Evolutionary conservation across 2,888 invertebrate genomes (phyloP).

Genomic region (Epistrophe grossulariae): DNA sequence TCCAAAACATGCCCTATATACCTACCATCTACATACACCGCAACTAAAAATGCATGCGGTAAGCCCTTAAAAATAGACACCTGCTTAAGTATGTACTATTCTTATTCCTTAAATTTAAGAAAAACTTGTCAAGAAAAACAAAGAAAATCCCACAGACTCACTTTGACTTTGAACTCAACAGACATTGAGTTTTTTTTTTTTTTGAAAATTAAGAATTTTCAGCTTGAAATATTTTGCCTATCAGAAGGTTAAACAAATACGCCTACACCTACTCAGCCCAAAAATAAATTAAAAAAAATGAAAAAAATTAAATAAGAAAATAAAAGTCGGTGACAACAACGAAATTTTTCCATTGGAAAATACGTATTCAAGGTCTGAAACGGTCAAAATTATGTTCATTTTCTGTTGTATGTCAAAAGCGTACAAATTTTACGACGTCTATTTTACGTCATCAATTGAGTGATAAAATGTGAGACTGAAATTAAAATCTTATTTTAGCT

Average conservation of each 20-base stretch:
- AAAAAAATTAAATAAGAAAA: constrained; percentile 17
- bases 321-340: constrained; percentile 45
- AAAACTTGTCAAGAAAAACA: neutral
- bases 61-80: neutral
- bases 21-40: too few species aligned
- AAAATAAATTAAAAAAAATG: constrained; percentile 6
- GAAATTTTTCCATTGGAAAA: constrained; percentile 60
- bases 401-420: constrained; percentile 24
- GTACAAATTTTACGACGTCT: constrained; percentile 12
- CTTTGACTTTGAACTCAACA: constrained; percentile 65
- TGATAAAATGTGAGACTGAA: constrained; percentile 9
- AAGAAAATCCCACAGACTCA: neutral
- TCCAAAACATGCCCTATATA: too few species aligned
- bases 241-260: constrained; percentile 52
- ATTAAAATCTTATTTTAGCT: neutral
- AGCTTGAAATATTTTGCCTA: constrained; percentile 24
- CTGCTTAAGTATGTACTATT: neutral
- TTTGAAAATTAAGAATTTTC: constrained; percentile 18
- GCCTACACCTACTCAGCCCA: constrained; percentile 53
- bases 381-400: constrained; percentile 16
- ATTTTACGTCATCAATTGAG: constrained; percentile 51
- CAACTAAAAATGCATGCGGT: too few species aligned
- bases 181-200: constrained; percentile 5
- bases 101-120: neutral
- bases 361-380: constrained; percentile 47